These are phyloP conservation scores for Nomada flava DNA, from an alignment of 2,888 invertebrate genomes.

Conservation along the genomic window DNA sequence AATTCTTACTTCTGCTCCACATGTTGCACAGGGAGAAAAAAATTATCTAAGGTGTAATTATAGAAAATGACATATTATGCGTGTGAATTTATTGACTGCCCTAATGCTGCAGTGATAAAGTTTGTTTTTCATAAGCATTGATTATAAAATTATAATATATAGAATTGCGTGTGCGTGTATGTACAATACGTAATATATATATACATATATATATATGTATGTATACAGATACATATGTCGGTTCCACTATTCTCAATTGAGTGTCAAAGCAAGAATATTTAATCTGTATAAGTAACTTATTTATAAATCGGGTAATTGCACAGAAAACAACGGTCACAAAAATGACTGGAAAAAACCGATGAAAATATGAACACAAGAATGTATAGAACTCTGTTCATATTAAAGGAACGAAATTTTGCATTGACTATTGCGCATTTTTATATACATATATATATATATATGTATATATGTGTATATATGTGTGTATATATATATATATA, in stretches of 20 bases:
- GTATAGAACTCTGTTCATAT: conserved; percentile 47
- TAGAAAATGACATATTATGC: conserved; percentile 53
- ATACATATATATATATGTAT: conserved; percentile 37
- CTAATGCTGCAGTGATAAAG: conserved; percentile 52
- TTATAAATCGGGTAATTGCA: conserved; percentile 54
- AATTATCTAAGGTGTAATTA: conserved; percentile 52
- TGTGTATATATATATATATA: conserved; percentile 24
- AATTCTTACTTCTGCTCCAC: conserved; percentile 58
- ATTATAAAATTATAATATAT: conserved; percentile 59
- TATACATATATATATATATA: conserved; percentile 29
- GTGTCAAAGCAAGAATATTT: conserved; percentile 57
- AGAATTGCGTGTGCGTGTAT: conserved; percentile 57
- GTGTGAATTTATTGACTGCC: conserved; percentile 62
- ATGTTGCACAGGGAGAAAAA: conserved; percentile 51
- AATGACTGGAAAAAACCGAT: conserved; percentile 45
- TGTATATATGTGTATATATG: conserved; percentile 3
- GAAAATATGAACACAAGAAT: conserved; percentile 37
- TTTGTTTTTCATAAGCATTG: conserved; percentile 64
- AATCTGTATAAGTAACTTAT: conserved; percentile 62
- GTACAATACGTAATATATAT: conserved; percentile 57
- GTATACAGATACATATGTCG: conserved; percentile 55
- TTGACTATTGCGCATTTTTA: conserved; percentile 44
- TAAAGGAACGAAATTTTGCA: conserved; percentile 21
- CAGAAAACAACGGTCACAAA: conserved; percentile 43
- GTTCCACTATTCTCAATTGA: conserved; percentile 59